Percentiles rank a stretch among this genome's conserved stretches.
phyloP scores from a whole-genome alignment of 2,797 vertebrate genomes.

The Iguana delicatissima region DNA sequence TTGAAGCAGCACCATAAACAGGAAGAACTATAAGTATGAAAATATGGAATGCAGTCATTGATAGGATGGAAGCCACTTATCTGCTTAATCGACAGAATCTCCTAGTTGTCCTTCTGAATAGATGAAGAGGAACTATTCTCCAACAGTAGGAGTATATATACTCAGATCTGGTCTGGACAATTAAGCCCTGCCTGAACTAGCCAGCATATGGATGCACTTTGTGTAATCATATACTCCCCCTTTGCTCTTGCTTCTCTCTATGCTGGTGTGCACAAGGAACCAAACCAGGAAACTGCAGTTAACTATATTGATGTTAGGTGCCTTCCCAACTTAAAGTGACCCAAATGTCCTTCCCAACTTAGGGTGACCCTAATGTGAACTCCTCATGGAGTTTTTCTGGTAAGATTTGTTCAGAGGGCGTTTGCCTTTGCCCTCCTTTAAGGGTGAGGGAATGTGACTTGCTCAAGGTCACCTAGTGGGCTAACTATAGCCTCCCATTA shows the following conservation, averaged over 20 bases:
- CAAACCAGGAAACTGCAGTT: neutral
- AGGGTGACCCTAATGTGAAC: no score
- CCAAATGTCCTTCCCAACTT: no score
- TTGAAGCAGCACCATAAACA: neutral
- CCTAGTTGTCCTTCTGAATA: neutral
- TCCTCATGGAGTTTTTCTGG: no score
- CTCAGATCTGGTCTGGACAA: neutral
- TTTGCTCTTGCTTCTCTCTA: neutral
- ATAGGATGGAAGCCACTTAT: neutral
- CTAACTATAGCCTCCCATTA: no score
- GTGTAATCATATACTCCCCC: neutral
- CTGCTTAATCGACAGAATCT: neutral
- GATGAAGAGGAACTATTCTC: neutral
- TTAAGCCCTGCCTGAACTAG: neutral
- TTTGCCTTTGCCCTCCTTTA: no score
- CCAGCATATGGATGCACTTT: no score
- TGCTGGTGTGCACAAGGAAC: neutral
- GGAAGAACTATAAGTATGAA: neutral
- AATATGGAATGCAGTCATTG: neutral
- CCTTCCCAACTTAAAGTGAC: no score
- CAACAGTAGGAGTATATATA: no score
- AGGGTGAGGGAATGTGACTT: no score
- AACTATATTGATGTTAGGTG: no score
- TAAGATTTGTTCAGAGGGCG: no score
- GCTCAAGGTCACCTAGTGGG: no score